These are phyloP conservation scores for Gambusia yucatana DNA, from an alignment of 2,797 vertebrate species.

Conservation along the genomic window DNA sequence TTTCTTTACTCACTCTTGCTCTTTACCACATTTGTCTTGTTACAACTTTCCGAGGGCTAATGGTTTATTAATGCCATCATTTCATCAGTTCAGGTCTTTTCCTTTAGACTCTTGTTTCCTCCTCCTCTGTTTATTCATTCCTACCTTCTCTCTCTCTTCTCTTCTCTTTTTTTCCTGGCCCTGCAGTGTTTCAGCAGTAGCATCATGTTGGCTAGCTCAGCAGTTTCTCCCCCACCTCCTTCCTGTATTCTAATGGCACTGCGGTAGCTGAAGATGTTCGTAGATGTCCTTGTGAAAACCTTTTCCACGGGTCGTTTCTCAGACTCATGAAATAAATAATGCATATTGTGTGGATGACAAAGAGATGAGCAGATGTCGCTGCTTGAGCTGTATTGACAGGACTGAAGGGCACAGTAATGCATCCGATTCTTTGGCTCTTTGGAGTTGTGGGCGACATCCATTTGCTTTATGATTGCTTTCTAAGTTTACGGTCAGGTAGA, in stretches of 20 bases:
- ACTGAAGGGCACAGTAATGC: conserved; percentile 6
- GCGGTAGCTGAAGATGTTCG: conserved; percentile 32
- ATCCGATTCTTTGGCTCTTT: conserved; percentile 7
- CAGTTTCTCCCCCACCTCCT: conserved; percentile 25
- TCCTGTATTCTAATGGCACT: conserved; percentile 53
- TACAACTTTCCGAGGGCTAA: conserved; percentile 28
- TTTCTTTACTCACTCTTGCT: background rate
- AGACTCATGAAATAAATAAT: conserved; percentile 34
- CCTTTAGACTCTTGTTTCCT: background rate
- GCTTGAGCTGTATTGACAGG: background rate
- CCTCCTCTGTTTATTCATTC: background rate
- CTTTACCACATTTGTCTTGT: conserved; percentile 27
- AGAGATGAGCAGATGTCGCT: conserved; percentile 12
- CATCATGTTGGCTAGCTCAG: conserved; percentile 40
- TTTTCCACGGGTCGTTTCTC: conserved; percentile 22
- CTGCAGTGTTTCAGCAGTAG: conserved; percentile 39
- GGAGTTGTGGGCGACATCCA: background rate
- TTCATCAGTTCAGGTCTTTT: background rate
- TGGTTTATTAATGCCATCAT: conserved; percentile 22
- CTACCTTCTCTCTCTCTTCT: background rate
- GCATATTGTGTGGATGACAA: conserved; percentile 24
- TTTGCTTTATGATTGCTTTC: conserved; percentile 1
- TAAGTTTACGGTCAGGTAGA: background rate
- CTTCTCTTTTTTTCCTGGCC: background rate
- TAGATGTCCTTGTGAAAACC: conserved; percentile 40